Evolutionary conservation across 1,140 invertebrate species (phyloP), one percentile per base, ranked within the genome.

Genomic region (Lasioglossum albipes): DNA sequence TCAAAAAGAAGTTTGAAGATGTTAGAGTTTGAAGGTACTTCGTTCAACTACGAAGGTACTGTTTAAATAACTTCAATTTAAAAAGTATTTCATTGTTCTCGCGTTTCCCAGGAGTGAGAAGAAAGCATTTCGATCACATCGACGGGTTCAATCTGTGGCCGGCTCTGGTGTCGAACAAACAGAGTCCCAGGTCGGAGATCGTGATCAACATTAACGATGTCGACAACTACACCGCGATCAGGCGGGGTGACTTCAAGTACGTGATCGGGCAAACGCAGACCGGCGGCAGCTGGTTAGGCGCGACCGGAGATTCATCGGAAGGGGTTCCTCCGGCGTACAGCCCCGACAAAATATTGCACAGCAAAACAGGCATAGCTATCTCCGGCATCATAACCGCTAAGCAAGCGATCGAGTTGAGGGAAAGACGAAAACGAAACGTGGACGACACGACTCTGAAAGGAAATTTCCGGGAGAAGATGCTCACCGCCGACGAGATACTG

Each of bases 101-200:
- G 2, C 57, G n/a, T n/a, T n/a, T 7, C n/a, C 16, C 57, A 90
- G 89, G 84, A 27, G 64, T 84, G 41, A 70, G 87, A 59, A 27
- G 27, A 0, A 61, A 31, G 0, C 86, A 90, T 18, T 73, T 94
- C 7, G 85, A 84, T 0, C 65, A 93, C 7, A 92, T 97, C 3
- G 97, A 98, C 91, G 97, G 97, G 1, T 91, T 95, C 18, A 93
- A 97, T 88, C 92, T 96, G 88, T 98, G 97, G 97, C 84, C 94
- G 7, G 87, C 94, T 7, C 90, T 97, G 27, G 93, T 93, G 1
- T 89, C 94, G 59, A 92, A 94, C 57, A 83, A 85, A 1, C 81
- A 89, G 13, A 94, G 95, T 74, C 91, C 95, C 7, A 89, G 97
- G 87, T 93, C 91, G 0, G 95, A 97, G 84, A 91, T 97, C 9